phyloP scores from a whole-genome alignment of 2,797 vertebrate species.

The Lepus townsendii region DNA sequence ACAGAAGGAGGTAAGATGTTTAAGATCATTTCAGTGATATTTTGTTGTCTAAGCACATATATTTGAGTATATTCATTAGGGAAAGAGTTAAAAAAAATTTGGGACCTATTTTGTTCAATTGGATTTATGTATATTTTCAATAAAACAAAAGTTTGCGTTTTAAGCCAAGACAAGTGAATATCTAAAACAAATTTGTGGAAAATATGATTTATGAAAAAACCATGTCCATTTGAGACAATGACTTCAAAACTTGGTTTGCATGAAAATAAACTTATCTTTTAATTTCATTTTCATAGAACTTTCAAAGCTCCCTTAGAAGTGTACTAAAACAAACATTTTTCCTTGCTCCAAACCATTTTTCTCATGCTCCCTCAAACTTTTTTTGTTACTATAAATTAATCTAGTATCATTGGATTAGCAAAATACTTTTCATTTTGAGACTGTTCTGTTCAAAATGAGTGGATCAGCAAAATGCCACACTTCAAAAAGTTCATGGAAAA shows the following conservation, averaged over 20 bases:
- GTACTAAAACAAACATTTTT: neutral
- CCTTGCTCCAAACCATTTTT: neutral
- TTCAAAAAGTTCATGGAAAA: too few species aligned
- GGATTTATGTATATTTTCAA: conserved; percentile 1
- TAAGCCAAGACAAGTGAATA: neutral
- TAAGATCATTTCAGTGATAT: neutral
- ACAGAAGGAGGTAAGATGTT: neutral
- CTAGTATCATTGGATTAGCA: neutral
- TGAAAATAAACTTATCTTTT: too few species aligned
- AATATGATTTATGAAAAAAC: too few species aligned
- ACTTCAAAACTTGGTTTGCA: too few species aligned
- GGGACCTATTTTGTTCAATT: neutral
- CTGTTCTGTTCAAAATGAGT: conserved; percentile 1
- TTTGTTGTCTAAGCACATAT: neutral
- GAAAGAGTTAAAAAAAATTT: conserved; percentile 5
- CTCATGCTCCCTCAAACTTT: neutral
- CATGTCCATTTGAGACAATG: too few species aligned
- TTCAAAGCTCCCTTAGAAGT: too few species aligned
- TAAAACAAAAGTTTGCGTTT: neutral
- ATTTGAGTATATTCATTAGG: neutral
- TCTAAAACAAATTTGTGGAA: too few species aligned
- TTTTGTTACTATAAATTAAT: neutral
- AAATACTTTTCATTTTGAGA: neutral
- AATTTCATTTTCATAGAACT: too few species aligned
- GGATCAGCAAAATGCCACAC: neutral